Evolutionary conservation across 2,888 invertebrate genomes (phyloP), one percentile per base, ranked within the genome.

Genomic region (Tetragonisca angustula): DNA sequence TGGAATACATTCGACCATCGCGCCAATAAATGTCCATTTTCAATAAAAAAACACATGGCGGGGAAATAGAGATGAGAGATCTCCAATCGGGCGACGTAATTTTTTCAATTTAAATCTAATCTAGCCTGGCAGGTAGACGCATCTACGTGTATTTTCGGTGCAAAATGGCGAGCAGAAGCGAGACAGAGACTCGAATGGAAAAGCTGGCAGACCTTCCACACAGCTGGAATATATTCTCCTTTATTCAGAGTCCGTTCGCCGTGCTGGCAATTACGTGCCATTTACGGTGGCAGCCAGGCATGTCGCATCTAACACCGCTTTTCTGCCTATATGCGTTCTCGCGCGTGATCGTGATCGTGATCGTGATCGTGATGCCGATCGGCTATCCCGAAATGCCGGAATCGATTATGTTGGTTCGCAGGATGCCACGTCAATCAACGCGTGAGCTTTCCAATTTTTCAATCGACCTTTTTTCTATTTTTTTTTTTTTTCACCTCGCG

Each of bases 51-150:
- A 52, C 54, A 21, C 21, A 54, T 2, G 49, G 59, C 27, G 15
- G n/a, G 59, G 74, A 69, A 83, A 84, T 79, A 71, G 81, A 80
- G 74, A 85, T 74, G 72, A 72, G 72, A 72, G 65, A 83, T 85
- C 85, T 81, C 72, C 79, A 74, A 83, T 79, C 75, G 79, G 65
- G 65, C 61, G 77, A 79, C 68, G 81, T 84, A 85, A 87, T 87
- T 88, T 81, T 85, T 70, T 56, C 83, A 83, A 85, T 87, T 87
- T 81, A 75, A 89, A 88, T 88, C 76, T 81, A 83, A 87, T 89
- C 83, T 76, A 19, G 17, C 17, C n/a, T 21, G 54, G 56, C 13
- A 56, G 49, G 21, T 32, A 36, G 64, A 5, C 24, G 43, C 24
- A 52, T 32, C 78, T 69, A 50, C 56, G 21, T 70, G 21, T 61